A percentile compares a stretch with the other conserved stretches of the same genome.
Conservation (phyloP, 1,140 invertebrate genomes). For the Agrypnia vestita region DNA sequence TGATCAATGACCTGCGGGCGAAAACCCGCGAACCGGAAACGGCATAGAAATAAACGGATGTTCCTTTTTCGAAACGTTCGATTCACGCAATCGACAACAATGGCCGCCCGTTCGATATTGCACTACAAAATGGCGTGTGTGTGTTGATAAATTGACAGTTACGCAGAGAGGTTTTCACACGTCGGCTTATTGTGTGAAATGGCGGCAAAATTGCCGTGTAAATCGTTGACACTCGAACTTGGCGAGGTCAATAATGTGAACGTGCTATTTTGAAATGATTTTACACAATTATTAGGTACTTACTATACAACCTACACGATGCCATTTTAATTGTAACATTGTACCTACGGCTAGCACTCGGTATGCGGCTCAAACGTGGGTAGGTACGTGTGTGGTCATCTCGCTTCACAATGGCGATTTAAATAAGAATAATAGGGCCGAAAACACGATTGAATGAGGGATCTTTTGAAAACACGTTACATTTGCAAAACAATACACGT, state of each 20-base stretch:
- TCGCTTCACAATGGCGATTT: background rate
- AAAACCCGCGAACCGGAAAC: constrained; percentile 52
- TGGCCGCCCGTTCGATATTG: constrained; percentile 38
- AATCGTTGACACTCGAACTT: constrained; percentile 42
- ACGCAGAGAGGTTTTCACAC: constrained; percentile 42
- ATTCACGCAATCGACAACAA: constrained; percentile 54
- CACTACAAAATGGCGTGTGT: constrained; percentile 26
- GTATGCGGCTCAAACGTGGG: background rate
- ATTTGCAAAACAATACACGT: constrained; percentile 18
- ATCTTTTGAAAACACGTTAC: background rate
- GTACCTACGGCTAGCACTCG: background rate
- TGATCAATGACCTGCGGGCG: constrained; percentile 54
- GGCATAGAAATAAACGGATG: constrained; percentile 47
- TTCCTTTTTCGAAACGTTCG: constrained; percentile 44
- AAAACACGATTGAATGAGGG: constrained; percentile 13
- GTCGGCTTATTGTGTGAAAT: constrained; percentile 37
- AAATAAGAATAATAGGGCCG: constrained; percentile 29
- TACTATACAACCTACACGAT: background rate
- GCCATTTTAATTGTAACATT: background rate
- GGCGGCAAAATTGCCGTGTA: constrained; percentile 41
- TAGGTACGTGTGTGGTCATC: background rate
- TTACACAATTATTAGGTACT: constrained; percentile 1
- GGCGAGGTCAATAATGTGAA: constrained; percentile 43
- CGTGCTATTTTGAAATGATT: constrained; percentile 7
- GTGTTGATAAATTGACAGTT: constrained; percentile 44